phyloP scores from a whole-genome alignment of 2,888 invertebrate species.

The Mesochorus sp. region DNA sequence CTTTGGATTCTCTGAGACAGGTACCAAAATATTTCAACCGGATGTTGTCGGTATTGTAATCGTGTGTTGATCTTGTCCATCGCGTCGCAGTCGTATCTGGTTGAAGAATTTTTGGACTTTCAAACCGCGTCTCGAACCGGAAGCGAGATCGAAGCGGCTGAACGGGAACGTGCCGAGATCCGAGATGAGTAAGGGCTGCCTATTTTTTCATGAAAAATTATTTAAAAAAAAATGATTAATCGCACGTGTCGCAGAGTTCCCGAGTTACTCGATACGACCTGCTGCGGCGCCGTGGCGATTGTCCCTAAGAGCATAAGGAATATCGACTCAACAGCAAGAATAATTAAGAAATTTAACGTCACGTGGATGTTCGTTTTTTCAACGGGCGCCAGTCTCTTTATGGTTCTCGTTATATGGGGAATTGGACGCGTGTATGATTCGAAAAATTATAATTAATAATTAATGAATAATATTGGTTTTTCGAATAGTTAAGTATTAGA shows the following conservation, averaged over 20 bases:
- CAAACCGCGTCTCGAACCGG: conserved; percentile 19
- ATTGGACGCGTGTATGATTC: conserved; percentile 30
- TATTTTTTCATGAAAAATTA: neutral
- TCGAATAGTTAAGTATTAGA: no score
- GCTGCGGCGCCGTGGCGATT: conserved; percentile 25
- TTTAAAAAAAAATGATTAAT: neutral
- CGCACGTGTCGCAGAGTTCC: neutral
- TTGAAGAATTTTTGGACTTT: conserved; percentile 43
- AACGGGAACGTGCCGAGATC: conserved; percentile 11
- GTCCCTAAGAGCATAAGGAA: conserved; percentile 37
- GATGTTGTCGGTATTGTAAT: neutral
- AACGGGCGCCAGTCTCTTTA: conserved; percentile 25
- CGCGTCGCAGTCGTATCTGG: conserved; percentile 25
- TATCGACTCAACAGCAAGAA: conserved; percentile 21
- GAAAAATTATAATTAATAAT: neutral
- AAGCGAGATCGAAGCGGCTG: neutral
- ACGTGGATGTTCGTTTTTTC: conserved; percentile 39
- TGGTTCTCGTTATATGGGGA: conserved; percentile 39
- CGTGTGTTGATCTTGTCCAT: no score
- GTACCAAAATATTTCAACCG: neutral
- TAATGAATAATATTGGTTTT: no score
- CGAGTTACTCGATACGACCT: conserved; percentile 24
- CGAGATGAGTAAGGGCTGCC: conserved; percentile 11
- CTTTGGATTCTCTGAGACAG: conserved; percentile 23
- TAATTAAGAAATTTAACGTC: conserved; percentile 2